A percentile compares a stretch with the other conserved stretches of the same genome.
These are phyloP conservation scores for Silurus lanzhouensis DNA, from an alignment of 2,797 vertebrate species.

Conservation along the genomic window DNA sequence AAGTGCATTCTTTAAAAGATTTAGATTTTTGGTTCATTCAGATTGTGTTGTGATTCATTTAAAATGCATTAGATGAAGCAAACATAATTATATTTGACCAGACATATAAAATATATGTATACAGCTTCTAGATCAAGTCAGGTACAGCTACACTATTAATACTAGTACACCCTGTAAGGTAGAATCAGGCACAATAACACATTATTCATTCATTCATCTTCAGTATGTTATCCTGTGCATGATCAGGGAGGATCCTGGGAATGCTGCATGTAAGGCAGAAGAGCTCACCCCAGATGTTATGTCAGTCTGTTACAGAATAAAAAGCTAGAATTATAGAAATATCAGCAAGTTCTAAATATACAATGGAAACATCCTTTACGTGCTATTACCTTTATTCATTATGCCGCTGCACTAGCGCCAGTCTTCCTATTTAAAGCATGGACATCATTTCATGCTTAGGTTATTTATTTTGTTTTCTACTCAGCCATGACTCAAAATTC, in stretches of 20 bases:
- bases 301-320: background rate
- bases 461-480: constrained; percentile 20
- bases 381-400: constrained; percentile 1
- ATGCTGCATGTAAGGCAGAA: background rate
- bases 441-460: constrained; percentile 8
- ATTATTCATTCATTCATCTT: constrained; percentile 7
- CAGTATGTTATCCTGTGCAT: background rate
- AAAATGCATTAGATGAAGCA: background rate
- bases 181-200: constrained; percentile 19
- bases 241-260: background rate
- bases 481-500: constrained; percentile 29
- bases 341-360: constrained; percentile 8
- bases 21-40: background rate
- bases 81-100: background rate
- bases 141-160: background rate
- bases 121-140: background rate
- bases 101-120: background rate
- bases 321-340: background rate
- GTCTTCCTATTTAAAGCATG: background rate
- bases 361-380: constrained; percentile 2
- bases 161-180: constrained; percentile 10
- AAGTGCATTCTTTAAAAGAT: background rate
- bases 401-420: background rate
- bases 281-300: background rate
- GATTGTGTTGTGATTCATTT: background rate